Evolutionary conservation across 2,797 vertebrate genomes (phyloP).

Genomic region (Chaetodon trifasciatus): DNA sequence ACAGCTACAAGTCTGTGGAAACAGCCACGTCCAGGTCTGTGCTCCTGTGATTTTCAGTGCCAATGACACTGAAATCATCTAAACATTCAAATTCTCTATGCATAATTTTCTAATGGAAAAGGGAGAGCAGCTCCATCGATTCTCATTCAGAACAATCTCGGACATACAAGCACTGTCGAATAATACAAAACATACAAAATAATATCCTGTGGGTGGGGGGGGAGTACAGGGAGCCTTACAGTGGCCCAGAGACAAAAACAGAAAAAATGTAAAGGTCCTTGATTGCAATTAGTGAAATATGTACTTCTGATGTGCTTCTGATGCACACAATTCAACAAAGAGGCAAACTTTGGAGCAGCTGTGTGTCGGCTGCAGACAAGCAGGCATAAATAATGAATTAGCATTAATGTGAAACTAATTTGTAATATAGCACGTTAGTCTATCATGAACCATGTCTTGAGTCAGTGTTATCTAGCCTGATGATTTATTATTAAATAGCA

Average conservation of each 20-base stretch:
- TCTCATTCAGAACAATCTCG: background rate
- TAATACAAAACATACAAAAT: background rate
- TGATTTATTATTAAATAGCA: background rate
- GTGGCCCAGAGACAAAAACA: background rate
- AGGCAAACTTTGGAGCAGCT: background rate
- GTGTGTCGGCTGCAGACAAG: background rate
- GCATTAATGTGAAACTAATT: accelerated
- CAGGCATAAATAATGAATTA: no score
- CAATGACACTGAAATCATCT: background rate
- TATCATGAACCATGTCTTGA: background rate
- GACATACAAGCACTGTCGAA: background rate
- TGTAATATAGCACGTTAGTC: background rate
- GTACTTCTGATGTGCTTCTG: background rate
- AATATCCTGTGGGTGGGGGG: background rate
- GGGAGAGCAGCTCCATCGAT: background rate
- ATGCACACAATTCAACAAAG: background rate
- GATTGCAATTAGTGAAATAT: background rate
- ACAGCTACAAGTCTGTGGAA: no score
- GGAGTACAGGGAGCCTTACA: background rate
- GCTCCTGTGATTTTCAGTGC: no score
- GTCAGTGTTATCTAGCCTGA: background rate
- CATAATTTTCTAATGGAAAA: background rate
- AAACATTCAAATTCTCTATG: no score
- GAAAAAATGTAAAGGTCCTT: background rate
- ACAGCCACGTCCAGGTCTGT: no score